These are phyloP conservation scores for Myotis daubentonii DNA, from an alignment of 2,797 vertebrate species.

Conservation along the genomic window DNA sequence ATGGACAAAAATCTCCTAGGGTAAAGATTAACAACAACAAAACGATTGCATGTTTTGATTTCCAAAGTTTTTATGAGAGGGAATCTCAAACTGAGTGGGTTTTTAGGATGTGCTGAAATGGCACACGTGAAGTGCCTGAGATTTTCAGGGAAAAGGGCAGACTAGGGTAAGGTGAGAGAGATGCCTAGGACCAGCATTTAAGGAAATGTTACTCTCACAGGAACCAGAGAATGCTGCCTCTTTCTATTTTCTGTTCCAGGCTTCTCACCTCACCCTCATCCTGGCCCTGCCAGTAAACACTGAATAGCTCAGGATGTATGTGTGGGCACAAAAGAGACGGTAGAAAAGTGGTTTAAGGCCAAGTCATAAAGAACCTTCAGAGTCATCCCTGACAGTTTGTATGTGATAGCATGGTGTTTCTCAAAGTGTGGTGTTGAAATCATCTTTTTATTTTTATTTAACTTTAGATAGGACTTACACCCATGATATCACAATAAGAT, in stretches of 20 bases:
- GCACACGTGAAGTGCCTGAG: background rate
- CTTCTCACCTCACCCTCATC: background rate
- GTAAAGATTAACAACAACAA: background rate
- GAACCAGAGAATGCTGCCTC: no score
- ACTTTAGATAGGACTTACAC: background rate
- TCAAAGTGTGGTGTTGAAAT: background rate
- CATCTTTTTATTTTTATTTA: background rate
- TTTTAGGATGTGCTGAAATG: background rate
- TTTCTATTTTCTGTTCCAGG: background rate
- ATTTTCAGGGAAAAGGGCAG: background rate
- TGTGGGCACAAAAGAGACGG: background rate
- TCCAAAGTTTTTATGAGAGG: background rate
- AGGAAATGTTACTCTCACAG: background rate
- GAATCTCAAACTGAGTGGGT: background rate
- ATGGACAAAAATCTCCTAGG: no score
- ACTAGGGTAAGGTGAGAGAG: background rate
- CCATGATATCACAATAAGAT: background rate
- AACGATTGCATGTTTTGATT: background rate
- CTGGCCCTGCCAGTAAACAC: background rate
- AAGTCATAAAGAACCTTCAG: background rate
- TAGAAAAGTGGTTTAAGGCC: background rate
- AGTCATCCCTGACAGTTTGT: background rate
- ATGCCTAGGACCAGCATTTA: background rate
- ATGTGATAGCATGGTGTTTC: background rate
- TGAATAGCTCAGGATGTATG: background rate